Percentiles rank a stretch among this genome's conserved stretches.
phyloP scores from a whole-genome alignment of 2,113 vertebrate species.

The Illadopsis cleaveri region DNA sequence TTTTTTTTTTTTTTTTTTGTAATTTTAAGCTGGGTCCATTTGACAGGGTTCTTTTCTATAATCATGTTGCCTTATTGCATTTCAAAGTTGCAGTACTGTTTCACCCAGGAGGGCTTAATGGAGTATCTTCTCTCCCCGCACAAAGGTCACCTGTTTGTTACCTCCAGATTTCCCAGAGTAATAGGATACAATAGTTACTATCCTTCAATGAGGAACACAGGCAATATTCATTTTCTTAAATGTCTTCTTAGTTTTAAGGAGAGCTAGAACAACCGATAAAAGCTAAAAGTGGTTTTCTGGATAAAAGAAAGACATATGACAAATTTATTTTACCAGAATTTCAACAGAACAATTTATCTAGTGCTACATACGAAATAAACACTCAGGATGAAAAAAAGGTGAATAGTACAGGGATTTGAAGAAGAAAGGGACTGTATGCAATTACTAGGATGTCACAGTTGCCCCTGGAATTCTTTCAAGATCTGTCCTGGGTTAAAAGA shows the following conservation, averaged over 20 bases:
- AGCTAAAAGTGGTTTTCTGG: neutral
- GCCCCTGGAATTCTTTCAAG: neutral
- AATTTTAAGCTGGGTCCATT: neutral
- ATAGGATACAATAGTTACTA: neutral
- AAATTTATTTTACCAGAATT: neutral
- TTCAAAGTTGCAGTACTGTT: neutral
- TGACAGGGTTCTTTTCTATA: neutral
- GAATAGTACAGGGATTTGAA: neutral
- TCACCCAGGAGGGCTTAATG: neutral
- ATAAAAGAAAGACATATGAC: neutral
- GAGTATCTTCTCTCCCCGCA: neutral
- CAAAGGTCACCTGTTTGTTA: neutral
- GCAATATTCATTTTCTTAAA: neutral
- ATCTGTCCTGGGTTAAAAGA: neutral
- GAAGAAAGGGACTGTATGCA: neutral
- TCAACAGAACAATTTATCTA: neutral
- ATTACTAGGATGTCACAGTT: neutral
- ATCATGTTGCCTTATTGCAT: neutral
- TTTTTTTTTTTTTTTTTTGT: too few species aligned
- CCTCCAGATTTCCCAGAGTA: neutral
- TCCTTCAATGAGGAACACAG: neutral
- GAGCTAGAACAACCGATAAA: neutral
- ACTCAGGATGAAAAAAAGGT: neutral
- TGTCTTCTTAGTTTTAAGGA: neutral
- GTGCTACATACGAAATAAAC: neutral